Conservation (phyloP, 30 jellyfish, hydroid and myxozoan species). For the Rhopilema esculentum region DNA sequence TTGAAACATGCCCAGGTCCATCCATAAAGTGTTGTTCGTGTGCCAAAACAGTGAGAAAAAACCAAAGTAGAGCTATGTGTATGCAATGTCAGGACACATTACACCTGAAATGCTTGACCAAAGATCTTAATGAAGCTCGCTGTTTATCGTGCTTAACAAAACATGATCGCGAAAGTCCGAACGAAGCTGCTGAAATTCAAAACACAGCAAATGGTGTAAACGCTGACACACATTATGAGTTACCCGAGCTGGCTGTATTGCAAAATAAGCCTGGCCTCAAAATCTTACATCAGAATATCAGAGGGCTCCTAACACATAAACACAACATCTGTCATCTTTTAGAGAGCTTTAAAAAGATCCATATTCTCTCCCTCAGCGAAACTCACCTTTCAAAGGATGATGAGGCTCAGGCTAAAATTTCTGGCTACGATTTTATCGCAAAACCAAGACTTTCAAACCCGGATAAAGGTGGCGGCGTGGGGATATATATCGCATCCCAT, state of each 20-base stretch:
- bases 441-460: constrained; percentile 47
- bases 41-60: constrained; percentile 43
- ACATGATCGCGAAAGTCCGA: constrained; percentile 20
- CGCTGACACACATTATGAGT: not conserved
- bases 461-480: constrained; percentile 59
- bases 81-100: constrained; percentile 39
- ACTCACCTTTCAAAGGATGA: not conserved
- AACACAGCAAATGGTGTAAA: constrained; percentile 2
- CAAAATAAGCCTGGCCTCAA: constrained; percentile 7
- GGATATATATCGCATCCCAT: constrained; percentile 44
- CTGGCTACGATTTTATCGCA: not conserved
- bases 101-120: constrained; percentile 47
- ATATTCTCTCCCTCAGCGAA: constrained; percentile 8
- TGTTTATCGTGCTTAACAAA: constrained; percentile 23
- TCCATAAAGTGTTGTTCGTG: constrained; percentile 42
- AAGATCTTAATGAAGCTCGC: constrained; percentile 41
- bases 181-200: constrained; percentile 32
- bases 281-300: constrained; percentile 16
- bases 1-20: constrained; percentile 62
- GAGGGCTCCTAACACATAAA: constrained; percentile 22
- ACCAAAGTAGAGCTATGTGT: constrained; percentile 56
- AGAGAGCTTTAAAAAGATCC: not conserved
- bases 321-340: constrained; percentile 5
- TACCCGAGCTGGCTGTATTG: constrained; percentile 7
- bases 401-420: constrained; percentile 9